Conservation (phyloP, 2,797 vertebrate genomes). For the Heliangelus exortis region DNA sequence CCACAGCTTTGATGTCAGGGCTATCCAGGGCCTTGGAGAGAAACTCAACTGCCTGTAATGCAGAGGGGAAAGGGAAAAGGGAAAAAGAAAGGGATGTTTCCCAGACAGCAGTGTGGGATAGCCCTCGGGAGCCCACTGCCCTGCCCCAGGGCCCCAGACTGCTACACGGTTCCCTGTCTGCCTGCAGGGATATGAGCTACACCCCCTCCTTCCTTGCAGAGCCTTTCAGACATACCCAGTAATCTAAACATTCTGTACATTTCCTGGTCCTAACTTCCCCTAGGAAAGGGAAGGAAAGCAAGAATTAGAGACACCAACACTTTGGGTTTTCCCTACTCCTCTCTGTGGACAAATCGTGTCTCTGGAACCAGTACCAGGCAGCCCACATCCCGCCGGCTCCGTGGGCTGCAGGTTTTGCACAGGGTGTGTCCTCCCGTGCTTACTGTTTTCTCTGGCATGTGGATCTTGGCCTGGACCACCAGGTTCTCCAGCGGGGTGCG, state of each 20-base stretch:
- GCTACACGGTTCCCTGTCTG: not conserved
- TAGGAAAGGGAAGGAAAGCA: not conserved
- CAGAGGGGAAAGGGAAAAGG: not conserved
- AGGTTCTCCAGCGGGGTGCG: conserved; percentile 94
- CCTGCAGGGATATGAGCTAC: not conserved
- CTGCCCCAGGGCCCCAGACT: not conserved
- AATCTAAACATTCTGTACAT: not conserved
- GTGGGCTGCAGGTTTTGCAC: fast-evolving
- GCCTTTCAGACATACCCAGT: not conserved
- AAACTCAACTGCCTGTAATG: conserved; percentile 89
- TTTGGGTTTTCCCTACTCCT: fast-evolving
- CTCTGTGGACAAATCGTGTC: fast-evolving
- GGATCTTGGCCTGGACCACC: conserved; percentile 94
- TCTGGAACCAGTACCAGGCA: not conserved
- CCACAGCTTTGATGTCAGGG: conserved; percentile 86
- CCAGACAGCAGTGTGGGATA: not conserved
- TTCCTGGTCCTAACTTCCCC: not conserved
- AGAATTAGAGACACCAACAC: not conserved
- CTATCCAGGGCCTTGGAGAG: conserved; percentile 94
- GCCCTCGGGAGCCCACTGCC: not conserved
- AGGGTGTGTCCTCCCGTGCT: not conserved
- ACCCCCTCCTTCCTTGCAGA: not conserved
- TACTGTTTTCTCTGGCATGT: conserved; percentile 92
- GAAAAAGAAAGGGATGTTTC: not conserved
- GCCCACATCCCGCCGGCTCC: not conserved